A percentile compares a stretch with the other conserved stretches of the same genome.
These are phyloP conservation scores for Trichonephila clavata DNA, from an alignment of 1,140 invertebrate species.

Conservation along the genomic window DNA sequence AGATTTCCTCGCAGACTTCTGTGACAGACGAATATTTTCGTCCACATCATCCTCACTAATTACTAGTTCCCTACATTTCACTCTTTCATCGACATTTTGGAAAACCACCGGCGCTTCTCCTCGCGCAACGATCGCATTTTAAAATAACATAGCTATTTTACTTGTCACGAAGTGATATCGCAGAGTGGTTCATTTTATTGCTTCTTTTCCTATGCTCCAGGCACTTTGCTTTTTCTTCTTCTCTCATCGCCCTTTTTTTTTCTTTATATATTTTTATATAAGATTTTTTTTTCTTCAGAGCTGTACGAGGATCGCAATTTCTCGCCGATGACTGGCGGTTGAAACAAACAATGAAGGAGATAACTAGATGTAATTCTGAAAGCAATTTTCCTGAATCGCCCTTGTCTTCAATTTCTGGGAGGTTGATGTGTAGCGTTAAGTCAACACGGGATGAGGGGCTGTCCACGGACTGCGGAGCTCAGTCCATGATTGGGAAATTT, in stretches of 20 bases:
- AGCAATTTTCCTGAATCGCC: slow-evolving; percentile 74
- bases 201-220: not conserved
- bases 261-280: not conserved
- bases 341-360: slow-evolving; percentile 76
- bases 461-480: slow-evolving; percentile 16
- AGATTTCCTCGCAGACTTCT: no score
- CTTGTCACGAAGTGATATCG: not conserved
- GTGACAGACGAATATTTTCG: no score
- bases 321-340: slow-evolving; percentile 71
- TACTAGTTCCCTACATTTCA: no score
- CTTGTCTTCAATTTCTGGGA: slow-evolving; percentile 72
- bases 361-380: slow-evolving; percentile 76
- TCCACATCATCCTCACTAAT: no score
- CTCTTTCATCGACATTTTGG: no score
- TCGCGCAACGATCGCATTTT: not conserved
- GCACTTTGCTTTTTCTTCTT: slow-evolving; percentile 35
- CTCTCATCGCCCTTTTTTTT: not conserved
- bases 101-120: no score
- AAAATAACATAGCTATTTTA: not conserved
- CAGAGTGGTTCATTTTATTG: slow-evolving; percentile 61
- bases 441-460: slow-evolving; percentile 56
- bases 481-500: not conserved
- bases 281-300: not conserved
- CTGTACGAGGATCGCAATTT: slow-evolving; percentile 53
- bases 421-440: slow-evolving; percentile 74